Evolutionary conservation across 2,113 vertebrate genomes (phyloP).

Genomic region (Shinisaurus crocodilurus): DNA sequence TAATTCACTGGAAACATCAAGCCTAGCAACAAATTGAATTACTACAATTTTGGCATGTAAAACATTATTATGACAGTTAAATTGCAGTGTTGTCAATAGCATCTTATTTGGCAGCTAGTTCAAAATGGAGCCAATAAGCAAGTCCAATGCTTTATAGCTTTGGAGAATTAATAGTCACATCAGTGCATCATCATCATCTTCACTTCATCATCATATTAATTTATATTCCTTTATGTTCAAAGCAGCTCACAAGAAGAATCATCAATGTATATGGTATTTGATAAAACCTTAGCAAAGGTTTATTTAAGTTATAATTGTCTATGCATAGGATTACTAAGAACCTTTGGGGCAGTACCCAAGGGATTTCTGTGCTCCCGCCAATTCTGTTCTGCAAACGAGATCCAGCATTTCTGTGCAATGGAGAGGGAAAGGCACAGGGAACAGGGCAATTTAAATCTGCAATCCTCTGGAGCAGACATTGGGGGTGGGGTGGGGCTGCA

Average conservation of each 20-base stretch:
- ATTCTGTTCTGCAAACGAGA: too few relatives aligned
- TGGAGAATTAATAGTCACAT: background rate
- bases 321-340: background rate
- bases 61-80: conserved; percentile 20
- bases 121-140: conserved; percentile 2
- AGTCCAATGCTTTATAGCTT: background rate
- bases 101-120: background rate
- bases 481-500: too few relatives aligned
- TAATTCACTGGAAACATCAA: background rate
- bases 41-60: conserved; percentile 7
- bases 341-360: background rate
- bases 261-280: background rate
- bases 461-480: too few relatives aligned
- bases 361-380: too few relatives aligned
- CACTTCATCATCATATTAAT: background rate
- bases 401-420: too few relatives aligned
- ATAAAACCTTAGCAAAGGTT: background rate
- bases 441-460: background rate
- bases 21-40: conserved; percentile 9
- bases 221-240: background rate
- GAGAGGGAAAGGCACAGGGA: too few relatives aligned
- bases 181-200: background rate
- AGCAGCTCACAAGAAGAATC: background rate
- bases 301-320: background rate
- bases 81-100: conserved; percentile 12